Percentiles rank a stretch among this genome's conserved stretches.
These are phyloP conservation scores for Cichlasoma orientale DNA, from an alignment of 2,797 vertebrate species.

Conservation along the genomic window DNA sequence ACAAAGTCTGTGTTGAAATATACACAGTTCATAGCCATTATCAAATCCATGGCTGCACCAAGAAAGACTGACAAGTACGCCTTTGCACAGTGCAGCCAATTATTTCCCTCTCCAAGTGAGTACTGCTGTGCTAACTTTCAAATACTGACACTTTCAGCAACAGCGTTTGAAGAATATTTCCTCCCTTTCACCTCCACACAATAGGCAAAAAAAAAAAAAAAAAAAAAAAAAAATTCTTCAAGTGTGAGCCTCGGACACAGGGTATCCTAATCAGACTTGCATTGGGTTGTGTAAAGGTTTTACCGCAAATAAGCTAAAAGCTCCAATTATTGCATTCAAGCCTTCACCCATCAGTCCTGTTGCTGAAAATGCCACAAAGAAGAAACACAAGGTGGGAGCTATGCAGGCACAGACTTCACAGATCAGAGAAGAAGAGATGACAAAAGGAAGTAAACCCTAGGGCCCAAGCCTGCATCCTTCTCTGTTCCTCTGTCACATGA, in stretches of 20 bases:
- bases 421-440: slow-evolving; percentile 28
- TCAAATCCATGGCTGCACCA: slow-evolving; percentile 49
- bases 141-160: slow-evolving; percentile 70
- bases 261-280: slow-evolving; percentile 36
- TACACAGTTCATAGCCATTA: slow-evolving; percentile 40
- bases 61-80: slow-evolving; percentile 64
- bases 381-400: slow-evolving; percentile 5
- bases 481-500: slow-evolving; percentile 14
- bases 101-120: slow-evolving; percentile 68
- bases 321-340: slow-evolving; percentile 40
- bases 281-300: slow-evolving; percentile 23
- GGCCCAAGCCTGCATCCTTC: slow-evolving; percentile 4
- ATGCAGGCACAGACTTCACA: slow-evolving; percentile 36
- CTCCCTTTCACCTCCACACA: slow-evolving; percentile 44
- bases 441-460: slow-evolving; percentile 32
- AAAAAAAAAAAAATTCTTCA: neutral
- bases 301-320: slow-evolving; percentile 44
- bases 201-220: slow-evolving; percentile 1
- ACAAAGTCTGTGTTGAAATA: slow-evolving; percentile 29
- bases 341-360: neutral
- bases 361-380: slow-evolving; percentile 27
- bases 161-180: slow-evolving; percentile 69
- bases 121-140: slow-evolving; percentile 71
- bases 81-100: slow-evolving; percentile 75
- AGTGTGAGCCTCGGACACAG: slow-evolving; percentile 17